Evolutionary conservation across 2,113 vertebrate genomes (phyloP).

Genomic region (Cebus imitator): DNA sequence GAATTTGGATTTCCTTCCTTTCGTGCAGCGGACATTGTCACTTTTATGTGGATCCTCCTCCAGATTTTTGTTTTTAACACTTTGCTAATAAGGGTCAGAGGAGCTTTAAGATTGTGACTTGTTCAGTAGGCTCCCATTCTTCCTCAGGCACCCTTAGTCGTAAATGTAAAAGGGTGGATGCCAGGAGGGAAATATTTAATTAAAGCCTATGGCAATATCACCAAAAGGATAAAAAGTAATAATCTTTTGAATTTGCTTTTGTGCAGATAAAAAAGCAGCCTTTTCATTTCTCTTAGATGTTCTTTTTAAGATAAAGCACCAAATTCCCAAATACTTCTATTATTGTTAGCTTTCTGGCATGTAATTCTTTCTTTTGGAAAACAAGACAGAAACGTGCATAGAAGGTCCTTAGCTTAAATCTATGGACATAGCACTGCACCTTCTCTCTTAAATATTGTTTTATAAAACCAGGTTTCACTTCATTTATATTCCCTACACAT

Average conservation of each 20-base stretch:
- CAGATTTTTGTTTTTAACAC: slow-evolving; percentile 63
- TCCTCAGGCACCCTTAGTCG: background rate
- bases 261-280: background rate
- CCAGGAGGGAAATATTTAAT: slow-evolving; percentile 10
- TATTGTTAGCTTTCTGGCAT: background rate
- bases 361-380: slow-evolving; percentile 16
- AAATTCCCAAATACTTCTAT: background rate
- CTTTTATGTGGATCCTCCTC: slow-evolving; percentile 41
- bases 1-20: slow-evolving; percentile 21
- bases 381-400: slow-evolving; percentile 8
- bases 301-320: slow-evolving; percentile 38
- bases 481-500: slow-evolving; percentile 36
- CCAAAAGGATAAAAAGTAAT: slow-evolving; percentile 19
- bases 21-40: slow-evolving; percentile 9
- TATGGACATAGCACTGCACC: background rate
- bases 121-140: background rate
- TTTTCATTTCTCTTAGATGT: slow-evolving; percentile 48
- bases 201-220: slow-evolving; percentile 27
- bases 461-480: slow-evolving; percentile 21
- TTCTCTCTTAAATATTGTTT: slow-evolving; percentile 9
- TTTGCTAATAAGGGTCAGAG: slow-evolving; percentile 52
- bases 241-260: slow-evolving; percentile 59
- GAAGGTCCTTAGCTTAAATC: slow-evolving; percentile 11
- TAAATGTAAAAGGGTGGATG: slow-evolving; percentile 21
- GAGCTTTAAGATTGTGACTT: slow-evolving; percentile 47